These are phyloP conservation scores for Macrobrachium nipponense DNA, from an alignment of 1,140 invertebrate genomes.

Conservation along the genomic window DNA sequence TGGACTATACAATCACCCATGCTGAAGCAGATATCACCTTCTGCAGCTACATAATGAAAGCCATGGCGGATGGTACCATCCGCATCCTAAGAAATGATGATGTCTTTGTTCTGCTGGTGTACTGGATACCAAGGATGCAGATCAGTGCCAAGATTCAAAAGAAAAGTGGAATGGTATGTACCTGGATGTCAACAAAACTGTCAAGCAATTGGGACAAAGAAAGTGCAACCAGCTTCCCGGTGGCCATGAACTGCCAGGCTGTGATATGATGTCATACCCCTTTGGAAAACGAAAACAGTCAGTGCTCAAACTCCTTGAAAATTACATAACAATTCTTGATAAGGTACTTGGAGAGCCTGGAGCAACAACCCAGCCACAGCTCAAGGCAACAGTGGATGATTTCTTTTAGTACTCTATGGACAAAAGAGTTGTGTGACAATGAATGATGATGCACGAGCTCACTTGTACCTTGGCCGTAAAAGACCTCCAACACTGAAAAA, in stretches of 20 bases:
- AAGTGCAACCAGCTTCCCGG: conserved; percentile 1
- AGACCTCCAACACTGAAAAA: too few relatives aligned
- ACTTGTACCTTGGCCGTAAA: background rate
- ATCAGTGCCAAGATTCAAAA: background rate
- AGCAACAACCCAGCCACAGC: too few relatives aligned
- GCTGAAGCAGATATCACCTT: too few relatives aligned
- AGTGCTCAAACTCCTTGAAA: conserved; percentile 14
- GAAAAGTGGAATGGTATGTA: background rate
- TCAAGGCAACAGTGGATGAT: too few relatives aligned
- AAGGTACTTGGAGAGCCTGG: too few relatives aligned
- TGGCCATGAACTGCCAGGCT: background rate
- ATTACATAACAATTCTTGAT: background rate
- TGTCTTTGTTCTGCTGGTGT: background rate
- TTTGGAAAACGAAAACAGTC: background rate
- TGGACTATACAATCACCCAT: too few relatives aligned
- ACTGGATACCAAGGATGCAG: background rate
- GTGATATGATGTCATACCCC: conserved; percentile 2
- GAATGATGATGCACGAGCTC: conserved; percentile 8
- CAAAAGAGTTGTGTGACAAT: too few relatives aligned
- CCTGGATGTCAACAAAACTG: background rate
- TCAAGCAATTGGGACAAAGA: conserved; percentile 1
- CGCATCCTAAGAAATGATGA: background rate
- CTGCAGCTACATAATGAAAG: background rate
- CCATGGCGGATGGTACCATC: background rate
- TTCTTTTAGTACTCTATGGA: conserved; percentile 15